Evolutionary conservation across 1,140 invertebrate genomes (phyloP).

Genomic region (Aradophagus sp.): DNA sequence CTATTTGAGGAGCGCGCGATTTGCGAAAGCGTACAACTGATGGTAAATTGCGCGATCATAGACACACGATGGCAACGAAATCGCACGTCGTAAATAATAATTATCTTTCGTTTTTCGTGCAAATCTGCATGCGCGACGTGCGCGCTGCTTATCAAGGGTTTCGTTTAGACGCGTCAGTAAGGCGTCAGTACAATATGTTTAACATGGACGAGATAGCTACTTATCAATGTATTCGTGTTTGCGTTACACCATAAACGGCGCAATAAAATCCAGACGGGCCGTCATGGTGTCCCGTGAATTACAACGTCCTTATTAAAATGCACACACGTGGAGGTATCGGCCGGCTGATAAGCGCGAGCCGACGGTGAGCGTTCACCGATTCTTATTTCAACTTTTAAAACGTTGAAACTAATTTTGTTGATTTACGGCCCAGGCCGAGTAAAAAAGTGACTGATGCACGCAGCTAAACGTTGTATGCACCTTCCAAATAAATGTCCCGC

Average conservation of each 20-base stretch:
- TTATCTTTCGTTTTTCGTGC: conserved; percentile 58
- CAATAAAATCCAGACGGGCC: conserved; percentile 71
- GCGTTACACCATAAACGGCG: conserved; percentile 68
- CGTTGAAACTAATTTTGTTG: conserved; percentile 32
- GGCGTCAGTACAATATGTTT: conserved; percentile 72
- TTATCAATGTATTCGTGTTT: conserved; percentile 71
- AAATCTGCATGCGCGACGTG: conserved; percentile 53
- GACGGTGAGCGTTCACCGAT: conserved; percentile 58
- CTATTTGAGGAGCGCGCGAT: conserved; percentile 18
- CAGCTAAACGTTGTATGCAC: conserved; percentile 16
- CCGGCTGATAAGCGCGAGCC: conserved; percentile 62
- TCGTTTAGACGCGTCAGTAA: conserved; percentile 59
- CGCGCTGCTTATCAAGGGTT: conserved; percentile 57
- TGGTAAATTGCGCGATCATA: conserved; percentile 36
- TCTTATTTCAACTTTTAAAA: conserved; percentile 41
- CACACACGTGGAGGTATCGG: conserved; percentile 54
- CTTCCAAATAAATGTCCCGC: conserved; percentile 18
- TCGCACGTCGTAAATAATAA: conserved; percentile 55
- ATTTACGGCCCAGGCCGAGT: conserved; percentile 16
- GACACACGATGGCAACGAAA: conserved; percentile 40
- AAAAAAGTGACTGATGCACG: conserved; percentile 26
- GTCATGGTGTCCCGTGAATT: conserved; percentile 69
- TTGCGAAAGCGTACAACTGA: conserved; percentile 27
- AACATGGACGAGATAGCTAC: conserved; percentile 72
- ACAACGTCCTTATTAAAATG: conserved; percentile 68